phyloP scores from a whole-genome alignment of 2,113 vertebrate genomes.

The Larimichthys polyactis region DNA sequence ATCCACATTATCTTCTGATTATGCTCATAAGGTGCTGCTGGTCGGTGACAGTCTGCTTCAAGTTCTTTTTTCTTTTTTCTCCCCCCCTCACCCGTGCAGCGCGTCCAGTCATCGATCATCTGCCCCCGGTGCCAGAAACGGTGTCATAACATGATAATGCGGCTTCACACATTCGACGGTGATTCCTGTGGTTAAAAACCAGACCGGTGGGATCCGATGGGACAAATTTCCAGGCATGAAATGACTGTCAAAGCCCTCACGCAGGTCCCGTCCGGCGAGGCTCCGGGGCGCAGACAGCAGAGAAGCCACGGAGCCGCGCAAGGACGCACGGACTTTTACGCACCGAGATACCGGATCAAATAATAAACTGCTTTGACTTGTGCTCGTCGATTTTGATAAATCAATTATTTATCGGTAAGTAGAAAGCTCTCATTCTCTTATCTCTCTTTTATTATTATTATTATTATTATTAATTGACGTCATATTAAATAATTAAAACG shows the following conservation, averaged over 20 bases:
- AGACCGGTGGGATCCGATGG: conserved; percentile 66
- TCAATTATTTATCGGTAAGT: conserved; percentile 65
- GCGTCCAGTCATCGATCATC: conserved; percentile 75
- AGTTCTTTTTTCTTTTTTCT: conserved; percentile 26
- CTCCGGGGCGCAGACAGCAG: conserved; percentile 42
- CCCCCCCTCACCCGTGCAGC: conserved; percentile 33
- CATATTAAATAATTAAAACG: conserved; percentile 17
- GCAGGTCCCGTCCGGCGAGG: conserved; percentile 54
- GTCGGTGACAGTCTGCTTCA: conserved; percentile 63
- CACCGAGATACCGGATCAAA: conserved; percentile 46
- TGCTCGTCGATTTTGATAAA: conserved; percentile 15
- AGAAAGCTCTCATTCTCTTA: conserved; percentile 4
- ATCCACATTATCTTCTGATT: conserved; percentile 46
- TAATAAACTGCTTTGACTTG: conserved; percentile 2
- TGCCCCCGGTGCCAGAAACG: conserved; percentile 62
- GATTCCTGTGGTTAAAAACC: conserved; percentile 67
- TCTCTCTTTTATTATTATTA: background rate
- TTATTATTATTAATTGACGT: background rate
- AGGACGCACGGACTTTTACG: conserved; percentile 64
- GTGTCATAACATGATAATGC: conserved; percentile 77
- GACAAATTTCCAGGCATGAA: conserved; percentile 74
- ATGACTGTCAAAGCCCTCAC: conserved; percentile 70
- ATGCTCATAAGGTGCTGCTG: conserved; percentile 56
- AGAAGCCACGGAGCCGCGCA: conserved; percentile 36
- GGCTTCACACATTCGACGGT: conserved; percentile 67